phyloP scores from a whole-genome alignment of 2,888 invertebrate genomes.

The Platycheirus rosarum region DNA sequence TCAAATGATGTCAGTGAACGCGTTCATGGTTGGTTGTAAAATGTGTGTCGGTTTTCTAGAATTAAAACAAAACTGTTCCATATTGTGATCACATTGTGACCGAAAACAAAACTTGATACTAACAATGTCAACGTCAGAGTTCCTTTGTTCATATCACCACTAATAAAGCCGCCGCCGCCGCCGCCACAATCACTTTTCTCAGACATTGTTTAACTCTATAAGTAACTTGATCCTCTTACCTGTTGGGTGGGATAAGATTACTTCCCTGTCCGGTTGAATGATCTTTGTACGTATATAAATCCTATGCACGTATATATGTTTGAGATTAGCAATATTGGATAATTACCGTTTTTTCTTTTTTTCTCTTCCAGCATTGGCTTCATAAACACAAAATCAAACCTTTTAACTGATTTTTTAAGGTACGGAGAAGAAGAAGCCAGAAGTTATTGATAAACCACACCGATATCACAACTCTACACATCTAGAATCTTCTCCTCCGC shows the following conservation, averaged over 20 bases:
- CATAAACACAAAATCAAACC: slow-evolving; percentile 20
- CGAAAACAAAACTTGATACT: slow-evolving; percentile 17
- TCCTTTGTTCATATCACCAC: slow-evolving; percentile 33
- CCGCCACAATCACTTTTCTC: slow-evolving; percentile 6
- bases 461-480: slow-evolving; percentile 22
- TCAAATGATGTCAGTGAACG: slow-evolving; percentile 48
- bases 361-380: slow-evolving; percentile 53
- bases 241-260: slow-evolving; percentile 32
- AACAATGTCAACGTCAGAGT: slow-evolving; percentile 64
- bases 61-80: slow-evolving; percentile 45
- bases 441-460: slow-evolving; percentile 44
- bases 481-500: slow-evolving; percentile 63
- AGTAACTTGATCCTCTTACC: slow-evolving; percentile 42
- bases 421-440: slow-evolving; percentile 66
- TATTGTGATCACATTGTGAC: slow-evolving; percentile 13
- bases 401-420: slow-evolving; percentile 51
- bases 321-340: not conserved
- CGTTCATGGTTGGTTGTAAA: slow-evolving; percentile 42
- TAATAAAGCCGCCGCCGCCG: slow-evolving; percentile 27
- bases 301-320: too few relatives aligned
- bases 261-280: slow-evolving; percentile 40
- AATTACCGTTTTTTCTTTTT: slow-evolving; percentile 32
- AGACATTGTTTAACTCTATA: slow-evolving; percentile 17
- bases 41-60: slow-evolving; percentile 38
- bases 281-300: too few relatives aligned